phyloP scores from a whole-genome alignment of 2,797 vertebrate genomes.

The Tiaroga cobitis region DNA sequence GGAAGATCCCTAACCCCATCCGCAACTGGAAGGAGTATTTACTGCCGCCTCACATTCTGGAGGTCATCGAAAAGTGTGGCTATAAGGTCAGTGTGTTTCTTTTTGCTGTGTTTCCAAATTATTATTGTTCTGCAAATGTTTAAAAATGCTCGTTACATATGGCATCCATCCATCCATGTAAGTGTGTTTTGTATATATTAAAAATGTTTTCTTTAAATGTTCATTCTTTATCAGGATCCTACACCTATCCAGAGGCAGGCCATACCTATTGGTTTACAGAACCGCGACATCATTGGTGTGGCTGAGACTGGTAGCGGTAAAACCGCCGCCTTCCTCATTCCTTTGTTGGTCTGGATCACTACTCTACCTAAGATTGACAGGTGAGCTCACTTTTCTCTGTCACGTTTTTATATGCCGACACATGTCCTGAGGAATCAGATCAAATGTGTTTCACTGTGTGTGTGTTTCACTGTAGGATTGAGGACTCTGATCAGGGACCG shows the following conservation, averaged over 20 bases:
- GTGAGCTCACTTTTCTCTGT: slow-evolving; percentile 64
- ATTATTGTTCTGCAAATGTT: background rate
- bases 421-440: background rate
- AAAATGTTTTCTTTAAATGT: background rate
- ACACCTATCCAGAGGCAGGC: slow-evolving; percentile 98
- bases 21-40: slow-evolving; percentile 97
- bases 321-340: slow-evolving; percentile 97
- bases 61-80: slow-evolving; percentile 97
- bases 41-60: slow-evolving; percentile 92
- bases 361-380: slow-evolving; percentile 97
- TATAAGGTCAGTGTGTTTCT: slow-evolving; percentile 85
- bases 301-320: slow-evolving; percentile 97
- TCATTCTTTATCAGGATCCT: slow-evolving; percentile 82
- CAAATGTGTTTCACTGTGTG: background rate
- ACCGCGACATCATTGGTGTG: slow-evolving; percentile 98
- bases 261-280: slow-evolving; percentile 97
- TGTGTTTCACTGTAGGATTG: slow-evolving; percentile 79
- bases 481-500: slow-evolving; percentile 96
- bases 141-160: background rate
- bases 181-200: background rate
- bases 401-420: background rate
- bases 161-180: background rate
- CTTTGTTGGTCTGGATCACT: slow-evolving; percentile 96
- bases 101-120: background rate
- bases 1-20: slow-evolving; percentile 98